phyloP scores from a whole-genome alignment of 2,888 invertebrate species.

The Erannis defoliaria region DNA sequence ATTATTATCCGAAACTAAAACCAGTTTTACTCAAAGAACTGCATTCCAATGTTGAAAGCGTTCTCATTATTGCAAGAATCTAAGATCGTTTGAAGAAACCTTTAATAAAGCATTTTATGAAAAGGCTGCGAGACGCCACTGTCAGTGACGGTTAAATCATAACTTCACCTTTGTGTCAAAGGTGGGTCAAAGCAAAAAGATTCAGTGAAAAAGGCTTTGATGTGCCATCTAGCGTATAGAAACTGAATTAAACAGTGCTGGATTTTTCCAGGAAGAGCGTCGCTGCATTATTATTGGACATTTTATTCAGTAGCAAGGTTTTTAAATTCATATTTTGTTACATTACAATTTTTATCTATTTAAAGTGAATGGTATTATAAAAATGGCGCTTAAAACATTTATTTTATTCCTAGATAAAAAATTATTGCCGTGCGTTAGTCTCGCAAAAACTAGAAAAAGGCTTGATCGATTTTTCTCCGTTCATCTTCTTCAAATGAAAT shows the following conservation, averaged over 20 bases:
- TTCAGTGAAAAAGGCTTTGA: constrained; percentile 61
- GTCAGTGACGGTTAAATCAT: constrained; percentile 48
- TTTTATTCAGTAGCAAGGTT: not conserved
- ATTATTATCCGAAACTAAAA: not conserved
- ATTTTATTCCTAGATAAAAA: too few relatives aligned
- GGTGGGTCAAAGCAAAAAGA: constrained; percentile 50
- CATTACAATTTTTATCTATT: too few relatives aligned
- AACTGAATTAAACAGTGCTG: constrained; percentile 53
- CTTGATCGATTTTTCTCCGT: too few relatives aligned
- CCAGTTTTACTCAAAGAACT: not conserved
- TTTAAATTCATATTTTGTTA: too few relatives aligned
- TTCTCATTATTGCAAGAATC: constrained; percentile 28
- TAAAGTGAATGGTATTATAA: too few relatives aligned
- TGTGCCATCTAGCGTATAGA: constrained; percentile 44
- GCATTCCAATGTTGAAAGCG: constrained; percentile 18
- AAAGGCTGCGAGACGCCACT: constrained; percentile 25
- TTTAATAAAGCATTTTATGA: constrained; percentile 22
- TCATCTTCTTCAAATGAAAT: too few relatives aligned
- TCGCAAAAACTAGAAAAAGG: too few relatives aligned
- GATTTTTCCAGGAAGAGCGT: constrained; percentile 43
- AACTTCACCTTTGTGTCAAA: constrained; percentile 53
- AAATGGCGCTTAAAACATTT: too few relatives aligned
- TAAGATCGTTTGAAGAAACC: constrained; percentile 13
- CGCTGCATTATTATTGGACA: too few relatives aligned
- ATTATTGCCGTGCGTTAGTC: too few relatives aligned